Percentiles rank a stretch among this genome's conserved stretches.
phyloP scores from a whole-genome alignment of 2,113 vertebrate genomes.

The Microcebus jonahi region DNA sequence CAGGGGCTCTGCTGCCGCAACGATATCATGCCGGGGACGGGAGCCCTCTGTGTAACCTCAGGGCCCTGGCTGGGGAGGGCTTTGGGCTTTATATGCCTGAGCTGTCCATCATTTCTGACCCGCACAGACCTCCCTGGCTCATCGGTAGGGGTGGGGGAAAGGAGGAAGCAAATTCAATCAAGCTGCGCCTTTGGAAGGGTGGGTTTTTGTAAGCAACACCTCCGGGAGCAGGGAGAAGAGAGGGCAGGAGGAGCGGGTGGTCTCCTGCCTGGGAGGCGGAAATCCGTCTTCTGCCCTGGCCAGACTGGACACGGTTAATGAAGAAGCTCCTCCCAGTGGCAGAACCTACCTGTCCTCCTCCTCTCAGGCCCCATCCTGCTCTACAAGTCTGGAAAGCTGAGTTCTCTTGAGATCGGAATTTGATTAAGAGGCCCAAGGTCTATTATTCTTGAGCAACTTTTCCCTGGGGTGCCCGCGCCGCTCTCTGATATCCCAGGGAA shows the following conservation, averaged over 20 bases:
- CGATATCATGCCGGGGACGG: background rate
- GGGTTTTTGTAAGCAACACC: background rate
- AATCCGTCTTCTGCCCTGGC: background rate
- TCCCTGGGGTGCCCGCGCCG: no score
- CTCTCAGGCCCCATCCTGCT: background rate
- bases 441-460: background rate
- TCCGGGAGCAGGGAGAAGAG: background rate
- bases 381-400: background rate
- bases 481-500: background rate
- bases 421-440: background rate
- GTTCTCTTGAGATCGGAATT: background rate
- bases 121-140: background rate
- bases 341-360: background rate
- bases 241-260: no score
- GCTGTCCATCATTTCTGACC: background rate
- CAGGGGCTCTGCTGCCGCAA: constrained; percentile 53
- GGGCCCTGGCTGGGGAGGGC: background rate
- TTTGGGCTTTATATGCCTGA: background rate
- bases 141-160: background rate
- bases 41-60: fast-evolving
- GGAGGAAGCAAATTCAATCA: background rate
- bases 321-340: background rate
- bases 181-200: background rate
- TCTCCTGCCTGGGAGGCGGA: background rate
- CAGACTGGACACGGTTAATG: background rate